Conservation (phyloP, 2,797 vertebrate genomes). For the Cossypha niveicapilla region DNA sequence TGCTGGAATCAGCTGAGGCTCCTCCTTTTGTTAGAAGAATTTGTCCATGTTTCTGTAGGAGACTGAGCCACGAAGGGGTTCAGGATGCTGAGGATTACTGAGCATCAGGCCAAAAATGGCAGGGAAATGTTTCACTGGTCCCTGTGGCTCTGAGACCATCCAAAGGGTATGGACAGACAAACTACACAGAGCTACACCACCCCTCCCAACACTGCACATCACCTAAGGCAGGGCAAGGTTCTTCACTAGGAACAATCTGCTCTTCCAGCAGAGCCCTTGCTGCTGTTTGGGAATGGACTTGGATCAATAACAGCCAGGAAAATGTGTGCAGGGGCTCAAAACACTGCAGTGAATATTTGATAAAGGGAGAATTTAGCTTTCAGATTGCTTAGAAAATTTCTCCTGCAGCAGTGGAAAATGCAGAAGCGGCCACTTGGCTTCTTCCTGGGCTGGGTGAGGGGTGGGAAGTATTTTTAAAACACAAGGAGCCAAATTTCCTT, state of each 20-base stretch:
- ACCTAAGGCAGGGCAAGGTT: not conserved
- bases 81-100: not conserved
- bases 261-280: not conserved
- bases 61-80: not conserved
- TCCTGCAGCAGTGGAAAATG: not conserved
- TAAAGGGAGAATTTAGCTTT: not conserved
- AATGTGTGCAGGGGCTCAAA: not conserved
- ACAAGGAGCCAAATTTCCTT: not conserved
- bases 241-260: not conserved
- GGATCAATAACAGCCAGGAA: not conserved
- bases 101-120: not conserved
- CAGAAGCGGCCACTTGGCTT: not conserved
- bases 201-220: not conserved
- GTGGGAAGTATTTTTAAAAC: not conserved
- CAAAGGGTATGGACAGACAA: not conserved
- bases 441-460: not conserved
- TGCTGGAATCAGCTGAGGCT: constrained; percentile 17
- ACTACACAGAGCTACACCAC: not conserved
- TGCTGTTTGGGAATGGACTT: not conserved
- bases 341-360: not conserved
- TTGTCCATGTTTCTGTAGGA: not conserved
- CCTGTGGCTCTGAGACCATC: not conserved
- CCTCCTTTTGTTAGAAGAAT: not conserved
- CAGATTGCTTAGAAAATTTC: not conserved
- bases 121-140: not conserved